Evolutionary conservation across 2,888 invertebrate species (phyloP), one percentile per base, ranked within the genome.

Genomic region (Cistogaster globosa): DNA sequence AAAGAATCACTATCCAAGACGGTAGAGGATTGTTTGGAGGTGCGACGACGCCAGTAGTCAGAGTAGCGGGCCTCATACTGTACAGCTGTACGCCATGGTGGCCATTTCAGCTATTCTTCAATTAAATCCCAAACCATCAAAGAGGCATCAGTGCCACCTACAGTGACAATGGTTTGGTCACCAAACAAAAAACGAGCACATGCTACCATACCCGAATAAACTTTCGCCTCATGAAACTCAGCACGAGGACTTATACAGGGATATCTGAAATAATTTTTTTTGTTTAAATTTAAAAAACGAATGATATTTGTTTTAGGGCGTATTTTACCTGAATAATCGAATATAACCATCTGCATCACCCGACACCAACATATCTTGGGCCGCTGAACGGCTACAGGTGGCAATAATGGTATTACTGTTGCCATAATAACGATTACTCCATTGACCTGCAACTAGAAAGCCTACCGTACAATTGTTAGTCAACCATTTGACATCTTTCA

Each of bases 341-440:
- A 98, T 92, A 90, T 97, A 96, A 42, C 98, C 98, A 90, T 97
- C 97, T n/a, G 96, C 96, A 90, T 98, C 98, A 9, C 98, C 98
- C 57, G 96, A 95, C 42, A 96, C 95, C 2, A 98, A 93, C 88
- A 97, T 94, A 90, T 98, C 97, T 86, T 97, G 97, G 7, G 96
- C 96, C 0, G 96, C 95, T 16, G 97, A 96, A 86, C 97, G 94
- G 92, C 96, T 96, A 12, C 96, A 96, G 2, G 97, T 96, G 57
- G 97, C 95, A 86, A 97, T 94, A 62, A 97, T 94, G 14, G 97
- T 96, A n/a, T 97, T 96, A 38, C 96, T 96, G 94, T 96, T 95
- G 45, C 97, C 96, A 89, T 97, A 97, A 92, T 96, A 97, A 32
- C 97, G 95, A 91, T 97, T 97, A 90, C 97, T 97, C 97, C 97